Percentiles rank a stretch among this genome's conserved stretches.
phyloP scores from a whole-genome alignment of 1,140 invertebrate species.

The Eriosoma lanigerum region DNA sequence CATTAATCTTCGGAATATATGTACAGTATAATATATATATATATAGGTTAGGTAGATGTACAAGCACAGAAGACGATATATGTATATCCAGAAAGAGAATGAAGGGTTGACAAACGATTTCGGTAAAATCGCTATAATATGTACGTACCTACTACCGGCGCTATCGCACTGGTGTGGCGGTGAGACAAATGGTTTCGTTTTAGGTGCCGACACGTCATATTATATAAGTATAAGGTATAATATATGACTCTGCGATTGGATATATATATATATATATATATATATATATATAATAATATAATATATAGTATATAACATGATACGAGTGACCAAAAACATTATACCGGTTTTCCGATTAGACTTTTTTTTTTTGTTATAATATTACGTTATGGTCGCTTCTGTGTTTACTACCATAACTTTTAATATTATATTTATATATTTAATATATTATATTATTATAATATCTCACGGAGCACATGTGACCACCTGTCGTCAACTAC shows the following conservation, averaged over 20 bases:
- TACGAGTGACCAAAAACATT: too few relatives aligned
- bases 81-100: not conserved
- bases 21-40: too few relatives aligned
- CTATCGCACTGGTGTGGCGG: not conserved
- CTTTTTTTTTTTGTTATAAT: not conserved
- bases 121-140: not conserved
- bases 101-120: slow-evolving; percentile 46
- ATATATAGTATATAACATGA: too few relatives aligned
- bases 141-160: not conserved
- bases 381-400: not conserved
- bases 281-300: too few relatives aligned
- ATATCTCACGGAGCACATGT: slow-evolving; percentile 3
- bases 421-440: not conserved
- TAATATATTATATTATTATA: not conserved
- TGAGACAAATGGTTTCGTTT: slow-evolving; percentile 37
- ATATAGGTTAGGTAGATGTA: too few relatives aligned
- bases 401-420: not conserved
- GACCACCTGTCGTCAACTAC: slow-evolving; percentile 33
- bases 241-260: too few relatives aligned
- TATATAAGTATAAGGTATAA: not conserved
- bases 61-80: not conserved
- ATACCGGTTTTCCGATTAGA: slow-evolving; percentile 16
- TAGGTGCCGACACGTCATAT: not conserved
- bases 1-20: slow-evolving; percentile 20
- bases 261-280: too few relatives aligned